Conservation (phyloP, 1,140 invertebrate species). For the Drosophila malerkotliana region DNA sequence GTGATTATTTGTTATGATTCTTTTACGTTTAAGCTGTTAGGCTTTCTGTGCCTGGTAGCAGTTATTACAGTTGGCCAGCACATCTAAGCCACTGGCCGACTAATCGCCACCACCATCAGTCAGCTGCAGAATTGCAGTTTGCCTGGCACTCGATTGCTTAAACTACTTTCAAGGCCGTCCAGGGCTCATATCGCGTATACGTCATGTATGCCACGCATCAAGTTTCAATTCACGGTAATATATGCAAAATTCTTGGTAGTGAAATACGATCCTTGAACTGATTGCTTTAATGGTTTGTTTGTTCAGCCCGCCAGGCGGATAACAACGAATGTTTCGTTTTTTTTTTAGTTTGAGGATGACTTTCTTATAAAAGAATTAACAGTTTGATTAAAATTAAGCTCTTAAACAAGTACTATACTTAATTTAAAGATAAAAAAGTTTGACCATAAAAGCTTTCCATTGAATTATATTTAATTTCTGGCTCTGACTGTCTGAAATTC, state of each 20-base stretch:
- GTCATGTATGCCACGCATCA: slow-evolving; percentile 40
- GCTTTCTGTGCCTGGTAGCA: slow-evolving; percentile 64
- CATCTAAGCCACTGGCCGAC: slow-evolving; percentile 46
- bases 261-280: slow-evolving; percentile 40
- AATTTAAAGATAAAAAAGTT: too few relatives aligned
- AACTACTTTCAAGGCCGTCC: slow-evolving; percentile 20
- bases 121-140: slow-evolving; percentile 30
- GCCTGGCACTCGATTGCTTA: slow-evolving; percentile 43
- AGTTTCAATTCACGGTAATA: slow-evolving; percentile 61
- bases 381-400: background rate
- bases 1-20: slow-evolving; percentile 53
- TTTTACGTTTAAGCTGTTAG: slow-evolving; percentile 41
- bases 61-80: slow-evolving; percentile 75
- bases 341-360: background rate
- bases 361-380: background rate
- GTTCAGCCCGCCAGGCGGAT: slow-evolving; percentile 18
- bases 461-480: too few relatives aligned
- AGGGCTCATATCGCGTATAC: slow-evolving; percentile 52
- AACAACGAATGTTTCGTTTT: background rate
- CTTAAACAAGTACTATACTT: too few relatives aligned
- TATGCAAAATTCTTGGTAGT: slow-evolving; percentile 60
- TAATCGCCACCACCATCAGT: slow-evolving; percentile 34
- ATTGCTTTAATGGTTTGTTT: slow-evolving; percentile 38
- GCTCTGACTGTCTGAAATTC: background rate
- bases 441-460: background rate